Percentiles rank a stretch among this genome's conserved stretches.
Evolutionary conservation across 2,888 invertebrate genomes (phyloP).

Genomic region (Phytoseiulus persimilis): DNA sequence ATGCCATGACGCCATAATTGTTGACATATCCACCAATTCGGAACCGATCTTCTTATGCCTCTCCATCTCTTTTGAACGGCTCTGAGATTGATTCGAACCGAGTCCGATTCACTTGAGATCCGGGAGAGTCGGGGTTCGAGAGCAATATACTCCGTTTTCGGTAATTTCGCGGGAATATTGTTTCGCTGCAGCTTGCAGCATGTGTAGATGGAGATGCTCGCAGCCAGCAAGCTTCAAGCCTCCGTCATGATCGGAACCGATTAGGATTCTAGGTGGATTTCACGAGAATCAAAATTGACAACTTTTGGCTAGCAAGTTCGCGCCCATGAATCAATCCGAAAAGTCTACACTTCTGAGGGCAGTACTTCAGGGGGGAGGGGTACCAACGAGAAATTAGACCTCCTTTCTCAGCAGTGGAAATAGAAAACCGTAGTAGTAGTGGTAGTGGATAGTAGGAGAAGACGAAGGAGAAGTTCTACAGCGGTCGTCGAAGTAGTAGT

Average conservation of each 20-base stretch:
- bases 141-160: too few species aligned
- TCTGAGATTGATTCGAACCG: neutral
- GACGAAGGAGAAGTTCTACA: neutral
- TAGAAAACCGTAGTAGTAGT: neutral
- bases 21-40: neutral
- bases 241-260: neutral
- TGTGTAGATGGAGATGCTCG: neutral
- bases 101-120: neutral
- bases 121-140: too few species aligned
- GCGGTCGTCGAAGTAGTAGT: neutral
- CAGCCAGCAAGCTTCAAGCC: neutral
- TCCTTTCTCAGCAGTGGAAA: neutral
- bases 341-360: neutral
- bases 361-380: neutral
- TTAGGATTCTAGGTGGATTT: neutral
- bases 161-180: too few species aligned
- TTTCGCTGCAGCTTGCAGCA: too few species aligned
- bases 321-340: neutral
- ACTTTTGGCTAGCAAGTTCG: constrained; percentile 5
- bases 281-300: neutral
- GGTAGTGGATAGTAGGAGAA: neutral
- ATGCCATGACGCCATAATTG: neutral
- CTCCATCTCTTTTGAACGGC: neutral
- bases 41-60: neutral
- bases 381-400: neutral